These are phyloP conservation scores for Zaprionus gabonicus DNA, from an alignment of 1,140 invertebrate genomes.

Conservation along the genomic window DNA sequence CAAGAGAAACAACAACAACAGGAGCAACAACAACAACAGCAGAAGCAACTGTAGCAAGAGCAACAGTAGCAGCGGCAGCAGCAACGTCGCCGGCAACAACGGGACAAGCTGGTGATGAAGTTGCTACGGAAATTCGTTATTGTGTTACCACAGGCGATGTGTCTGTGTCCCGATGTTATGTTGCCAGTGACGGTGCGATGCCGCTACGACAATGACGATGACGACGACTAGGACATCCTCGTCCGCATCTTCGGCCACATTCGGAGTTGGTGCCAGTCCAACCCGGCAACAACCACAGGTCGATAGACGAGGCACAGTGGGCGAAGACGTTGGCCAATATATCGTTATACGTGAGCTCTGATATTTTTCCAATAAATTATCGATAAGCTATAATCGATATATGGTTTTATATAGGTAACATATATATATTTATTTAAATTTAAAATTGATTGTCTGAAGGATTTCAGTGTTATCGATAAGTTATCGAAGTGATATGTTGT, in stretches of 20 bases:
- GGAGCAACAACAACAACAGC: conserved; percentile 17
- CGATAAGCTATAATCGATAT: background rate
- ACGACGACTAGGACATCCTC: conserved; percentile 14
- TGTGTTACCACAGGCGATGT: conserved; percentile 83
- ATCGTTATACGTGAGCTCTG: background rate
- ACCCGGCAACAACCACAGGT: conserved; percentile 16
- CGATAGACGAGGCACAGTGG: conserved; percentile 39
- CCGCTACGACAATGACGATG: background rate
- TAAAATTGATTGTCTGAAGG: too few species aligned
- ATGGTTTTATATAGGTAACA: background rate
- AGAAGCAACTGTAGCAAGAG: conserved; percentile 6
- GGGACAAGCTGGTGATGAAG: conserved; percentile 63
- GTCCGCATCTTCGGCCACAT: conserved; percentile 25
- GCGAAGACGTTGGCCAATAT: background rate
- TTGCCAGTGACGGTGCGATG: conserved; percentile 40
- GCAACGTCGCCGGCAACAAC: conserved; percentile 8
- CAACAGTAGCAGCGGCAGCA: conserved; percentile 33
- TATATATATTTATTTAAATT: background rate
- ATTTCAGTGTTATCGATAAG: too few species aligned
- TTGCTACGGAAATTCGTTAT: conserved; percentile 84
- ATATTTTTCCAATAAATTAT: background rate
- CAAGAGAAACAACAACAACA: conserved; percentile 7
- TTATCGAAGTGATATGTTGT: too few species aligned
- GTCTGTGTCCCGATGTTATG: conserved; percentile 78
- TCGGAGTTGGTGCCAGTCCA: conserved; percentile 51